phyloP scores from a whole-genome alignment of 1,140 invertebrate genomes.

The Hycleus phaleratus region DNA sequence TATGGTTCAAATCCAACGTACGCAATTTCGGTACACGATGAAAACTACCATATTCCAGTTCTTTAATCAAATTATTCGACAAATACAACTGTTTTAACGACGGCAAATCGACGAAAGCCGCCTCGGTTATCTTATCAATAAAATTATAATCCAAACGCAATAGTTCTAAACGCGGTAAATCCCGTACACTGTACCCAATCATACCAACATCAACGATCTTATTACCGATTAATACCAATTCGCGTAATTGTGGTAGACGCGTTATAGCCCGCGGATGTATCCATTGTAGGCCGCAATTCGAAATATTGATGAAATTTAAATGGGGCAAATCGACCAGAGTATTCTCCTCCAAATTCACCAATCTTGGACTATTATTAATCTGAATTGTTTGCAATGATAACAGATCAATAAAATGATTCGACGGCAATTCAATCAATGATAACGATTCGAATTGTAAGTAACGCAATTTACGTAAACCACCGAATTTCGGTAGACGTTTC shows the following conservation, averaged over 20 bases:
- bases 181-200: constrained; percentile 66
- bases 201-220: constrained; percentile 65
- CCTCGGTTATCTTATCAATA: constrained; percentile 63
- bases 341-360: constrained; percentile 61
- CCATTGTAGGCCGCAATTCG: constrained; percentile 66
- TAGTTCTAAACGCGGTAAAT: constrained; percentile 60
- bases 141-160: constrained; percentile 63
- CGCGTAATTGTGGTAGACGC: constrained; percentile 60
- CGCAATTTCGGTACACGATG: constrained; percentile 65
- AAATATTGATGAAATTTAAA: constrained; percentile 66
- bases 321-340: constrained; percentile 66
- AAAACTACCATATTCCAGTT: constrained; percentile 70
- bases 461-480: constrained; percentile 53
- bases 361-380: constrained; percentile 57
- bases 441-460: constrained; percentile 63
- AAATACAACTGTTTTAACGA: constrained; percentile 61
- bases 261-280: constrained; percentile 70
- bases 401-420: constrained; percentile 63
- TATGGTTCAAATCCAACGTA: constrained; percentile 68
- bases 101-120: constrained; percentile 71
- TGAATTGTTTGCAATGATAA: constrained; percentile 67
- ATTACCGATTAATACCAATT: constrained; percentile 64
- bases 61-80: constrained; percentile 64
- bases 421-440: constrained; percentile 58
- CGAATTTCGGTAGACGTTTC: constrained; percentile 62